Conservation (phyloP, 2,113 vertebrate species). For the Clupea harengus region DNA sequence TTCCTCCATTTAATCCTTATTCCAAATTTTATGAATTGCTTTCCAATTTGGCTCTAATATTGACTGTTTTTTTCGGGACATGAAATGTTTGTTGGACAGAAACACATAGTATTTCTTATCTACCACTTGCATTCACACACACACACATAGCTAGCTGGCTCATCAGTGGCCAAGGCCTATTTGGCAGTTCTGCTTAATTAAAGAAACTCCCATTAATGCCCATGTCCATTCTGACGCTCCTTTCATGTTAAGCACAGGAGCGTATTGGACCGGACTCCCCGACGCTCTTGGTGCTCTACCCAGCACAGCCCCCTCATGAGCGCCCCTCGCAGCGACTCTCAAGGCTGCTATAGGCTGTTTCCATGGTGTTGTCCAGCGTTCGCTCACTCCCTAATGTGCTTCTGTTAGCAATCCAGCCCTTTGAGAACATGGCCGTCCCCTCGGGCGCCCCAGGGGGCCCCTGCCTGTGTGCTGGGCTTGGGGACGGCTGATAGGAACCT, state of each 20-base stretch:
- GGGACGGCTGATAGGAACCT: slow-evolving; percentile 43
- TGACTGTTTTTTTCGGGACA: slow-evolving; percentile 15
- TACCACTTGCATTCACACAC: slow-evolving; percentile 31
- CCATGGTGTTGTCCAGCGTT: slow-evolving; percentile 43
- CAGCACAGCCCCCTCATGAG: slow-evolving; percentile 34
- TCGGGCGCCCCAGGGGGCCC: slow-evolving; percentile 49
- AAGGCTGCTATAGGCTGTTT: slow-evolving; percentile 33
- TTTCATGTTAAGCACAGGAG: slow-evolving; percentile 43
- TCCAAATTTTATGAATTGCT: neutral
- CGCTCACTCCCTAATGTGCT: slow-evolving; percentile 32
- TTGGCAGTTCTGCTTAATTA: slow-evolving; percentile 25
- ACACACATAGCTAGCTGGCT: slow-evolving; percentile 17
- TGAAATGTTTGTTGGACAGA: slow-evolving; percentile 25
- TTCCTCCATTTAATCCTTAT: neutral
- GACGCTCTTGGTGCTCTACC: slow-evolving; percentile 30
- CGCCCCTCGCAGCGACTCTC: neutral
- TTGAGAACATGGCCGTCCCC: slow-evolving; percentile 46
- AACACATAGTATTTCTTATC: slow-evolving; percentile 37
- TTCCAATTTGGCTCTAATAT: neutral
- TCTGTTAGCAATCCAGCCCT: slow-evolving; percentile 34
- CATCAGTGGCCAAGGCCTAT: slow-evolving; percentile 25
- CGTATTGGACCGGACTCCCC: slow-evolving; percentile 40
- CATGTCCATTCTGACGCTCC: slow-evolving; percentile 29
- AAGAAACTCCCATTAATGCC: slow-evolving; percentile 40
- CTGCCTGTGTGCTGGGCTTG: slow-evolving; percentile 38